Evolutionary conservation across 2,113 vertebrate genomes (phyloP), one percentile per base, ranked within the genome.

Genomic region (Thunnus thynnus): DNA sequence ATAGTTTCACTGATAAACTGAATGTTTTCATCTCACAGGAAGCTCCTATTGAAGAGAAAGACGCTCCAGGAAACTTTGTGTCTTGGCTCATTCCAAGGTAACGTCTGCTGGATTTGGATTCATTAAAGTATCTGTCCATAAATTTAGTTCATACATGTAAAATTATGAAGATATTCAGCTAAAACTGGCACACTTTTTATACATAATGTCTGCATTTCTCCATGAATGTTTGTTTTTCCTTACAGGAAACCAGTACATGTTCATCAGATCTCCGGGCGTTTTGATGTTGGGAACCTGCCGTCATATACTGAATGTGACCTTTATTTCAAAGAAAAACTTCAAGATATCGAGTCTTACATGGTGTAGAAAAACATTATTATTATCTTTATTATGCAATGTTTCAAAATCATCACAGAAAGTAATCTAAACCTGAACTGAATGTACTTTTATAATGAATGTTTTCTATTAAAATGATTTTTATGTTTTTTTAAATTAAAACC

Each of bases 41-140:
- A 18, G 72, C 86, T 56, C 88, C 93, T 0, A 92, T 96, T 32
- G 90, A 93, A 64, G 89, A 93, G 54, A 94, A 87, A 86, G 95
- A 96, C 13, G 95, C 96, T 5, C 95, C 95, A 0, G 96, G 96
- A 47, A 95, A 92, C 85, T 95, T 95, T 82, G 86, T 96, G 62
- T 95, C 94, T 10, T 96, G 96, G 95, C 92, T 96, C 25, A 93
- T 96, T 77, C 65, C 72, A 14, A 94, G 94, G 96, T 96, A 80
- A 69, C 25, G 50, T 17, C 20, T 72, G 0, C 7, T 8, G 22
- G 32, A 30, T 30, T 30, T 4, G 27, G 27, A 30, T 30, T 41
- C 6, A 10, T 7, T 41, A 7, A 7, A 41, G 36, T 41, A 9
- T 41, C 36, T 41, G 36, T 4, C 5, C 7, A 4, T 41, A 10